Evolutionary conservation across 2,888 invertebrate genomes (phyloP).

Genomic region (Ommatoiulus sabulosus): DNA sequence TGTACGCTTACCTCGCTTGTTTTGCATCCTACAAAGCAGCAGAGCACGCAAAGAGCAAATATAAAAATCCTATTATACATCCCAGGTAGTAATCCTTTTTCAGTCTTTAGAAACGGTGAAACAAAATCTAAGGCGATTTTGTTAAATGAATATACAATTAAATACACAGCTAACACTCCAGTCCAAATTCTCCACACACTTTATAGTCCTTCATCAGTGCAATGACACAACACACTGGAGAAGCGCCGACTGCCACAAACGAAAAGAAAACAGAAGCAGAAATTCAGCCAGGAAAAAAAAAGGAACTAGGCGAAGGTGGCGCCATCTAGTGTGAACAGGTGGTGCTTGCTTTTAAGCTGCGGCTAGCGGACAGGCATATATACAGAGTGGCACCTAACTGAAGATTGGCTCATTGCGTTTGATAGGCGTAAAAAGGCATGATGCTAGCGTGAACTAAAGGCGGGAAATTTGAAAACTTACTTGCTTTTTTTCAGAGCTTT

Average conservation of each 20-base stretch:
- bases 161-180: constrained; percentile 52
- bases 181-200: constrained; percentile 51
- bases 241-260: constrained; percentile 32
- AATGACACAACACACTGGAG: constrained; percentile 44
- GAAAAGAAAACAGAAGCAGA: constrained; percentile 13
- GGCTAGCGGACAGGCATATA: background rate
- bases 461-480: too few relatives aligned
- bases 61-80: constrained; percentile 54
- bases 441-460: too few relatives aligned
- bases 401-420: background rate
- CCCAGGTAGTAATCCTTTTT: constrained; percentile 51
- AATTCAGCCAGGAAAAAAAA: background rate
- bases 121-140: constrained; percentile 34
- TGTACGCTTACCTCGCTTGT: constrained; percentile 43
- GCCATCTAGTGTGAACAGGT: constrained; percentile 37
- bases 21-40: constrained; percentile 49
- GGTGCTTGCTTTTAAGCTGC: background rate
- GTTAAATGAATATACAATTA: constrained; percentile 49
- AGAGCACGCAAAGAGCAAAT: constrained; percentile 47
- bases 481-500: too few relatives aligned
- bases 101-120: constrained; percentile 22
- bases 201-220: constrained; percentile 44
- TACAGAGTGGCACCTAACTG: background rate
- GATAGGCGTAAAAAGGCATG: too few relatives aligned
- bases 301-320: background rate